These are phyloP conservation scores for Cynopterus brachyotis DNA, from an alignment of 2,113 vertebrate species.

Conservation along the genomic window DNA sequence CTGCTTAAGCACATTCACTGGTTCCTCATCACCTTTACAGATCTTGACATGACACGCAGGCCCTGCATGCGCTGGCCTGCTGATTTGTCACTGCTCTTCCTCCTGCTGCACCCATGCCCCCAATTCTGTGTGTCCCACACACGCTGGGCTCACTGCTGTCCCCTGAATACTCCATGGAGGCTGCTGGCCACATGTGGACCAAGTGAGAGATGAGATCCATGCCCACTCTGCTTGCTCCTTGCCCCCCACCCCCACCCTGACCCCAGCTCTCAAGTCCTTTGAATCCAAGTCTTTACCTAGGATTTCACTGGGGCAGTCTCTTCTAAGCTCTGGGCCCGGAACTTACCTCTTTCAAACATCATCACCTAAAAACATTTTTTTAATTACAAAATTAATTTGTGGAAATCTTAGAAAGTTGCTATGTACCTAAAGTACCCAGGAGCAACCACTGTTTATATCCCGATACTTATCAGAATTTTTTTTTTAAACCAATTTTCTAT, in stretches of 20 bases:
- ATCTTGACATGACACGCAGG: not conserved
- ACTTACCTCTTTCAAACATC: not conserved
- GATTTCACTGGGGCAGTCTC: not conserved
- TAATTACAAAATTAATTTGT: constrained; percentile 3
- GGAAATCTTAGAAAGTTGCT: not conserved
- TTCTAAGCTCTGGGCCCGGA: not conserved
- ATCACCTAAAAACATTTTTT: not conserved
- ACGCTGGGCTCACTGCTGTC: not conserved
- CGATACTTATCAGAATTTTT: not conserved
- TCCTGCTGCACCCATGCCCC: not conserved
- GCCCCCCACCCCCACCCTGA: too few species aligned
- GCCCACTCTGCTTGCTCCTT: not conserved
- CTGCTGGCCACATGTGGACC: not conserved
- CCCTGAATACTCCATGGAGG: not conserved
- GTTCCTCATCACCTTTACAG: not conserved
- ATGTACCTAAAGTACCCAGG: not conserved
- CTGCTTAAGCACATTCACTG: not conserved
- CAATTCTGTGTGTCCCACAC: not conserved
- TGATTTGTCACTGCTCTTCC: not conserved
- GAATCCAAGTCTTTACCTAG: not conserved
- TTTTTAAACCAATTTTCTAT: not conserved
- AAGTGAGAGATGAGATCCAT: not conserved
- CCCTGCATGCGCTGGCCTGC: not conserved
- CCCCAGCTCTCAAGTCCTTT: not conserved
- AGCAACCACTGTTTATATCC: not conserved